Evolutionary conservation across 2,797 vertebrate species (phyloP).

Genomic region (Cynopterus sphinx): DNA sequence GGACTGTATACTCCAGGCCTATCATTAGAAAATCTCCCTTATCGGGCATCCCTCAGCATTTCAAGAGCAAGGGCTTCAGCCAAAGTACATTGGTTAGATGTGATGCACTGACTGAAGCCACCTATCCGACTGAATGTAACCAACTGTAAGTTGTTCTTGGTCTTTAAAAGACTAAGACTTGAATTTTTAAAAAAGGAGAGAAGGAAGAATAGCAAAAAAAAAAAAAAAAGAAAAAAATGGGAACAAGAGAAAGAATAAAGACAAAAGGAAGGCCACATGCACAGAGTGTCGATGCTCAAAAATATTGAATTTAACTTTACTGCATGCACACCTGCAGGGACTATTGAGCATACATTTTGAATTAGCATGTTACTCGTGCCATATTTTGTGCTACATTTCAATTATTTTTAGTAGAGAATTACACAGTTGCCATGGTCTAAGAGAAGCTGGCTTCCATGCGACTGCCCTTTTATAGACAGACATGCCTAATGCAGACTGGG

Average conservation of each 20-base stretch:
- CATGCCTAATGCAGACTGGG: background rate
- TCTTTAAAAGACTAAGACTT: background rate
- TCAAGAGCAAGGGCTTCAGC: slow-evolving; percentile 46
- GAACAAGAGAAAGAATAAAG: background rate
- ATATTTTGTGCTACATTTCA: slow-evolving; percentile 7
- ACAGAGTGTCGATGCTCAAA: background rate
- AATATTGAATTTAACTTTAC: background rate
- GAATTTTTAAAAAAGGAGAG: background rate
- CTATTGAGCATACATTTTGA: background rate
- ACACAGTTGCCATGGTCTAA: background rate
- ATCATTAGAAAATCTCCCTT: background rate
- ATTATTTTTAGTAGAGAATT: background rate
- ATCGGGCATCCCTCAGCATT: slow-evolving; percentile 1
- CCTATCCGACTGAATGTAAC: background rate
- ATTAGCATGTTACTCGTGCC: background rate
- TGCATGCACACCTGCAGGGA: background rate
- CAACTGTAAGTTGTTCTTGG: background rate
- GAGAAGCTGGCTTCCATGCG: background rate
- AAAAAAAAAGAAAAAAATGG: background rate
- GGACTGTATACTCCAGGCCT: background rate
- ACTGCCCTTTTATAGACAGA: background rate
- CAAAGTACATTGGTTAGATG: background rate
- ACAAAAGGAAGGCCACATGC: background rate
- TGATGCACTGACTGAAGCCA: background rate
- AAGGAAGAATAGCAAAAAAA: background rate